phyloP scores from a whole-genome alignment of 2,797 vertebrate genomes.

The Hoplostethus atlanticus region DNA sequence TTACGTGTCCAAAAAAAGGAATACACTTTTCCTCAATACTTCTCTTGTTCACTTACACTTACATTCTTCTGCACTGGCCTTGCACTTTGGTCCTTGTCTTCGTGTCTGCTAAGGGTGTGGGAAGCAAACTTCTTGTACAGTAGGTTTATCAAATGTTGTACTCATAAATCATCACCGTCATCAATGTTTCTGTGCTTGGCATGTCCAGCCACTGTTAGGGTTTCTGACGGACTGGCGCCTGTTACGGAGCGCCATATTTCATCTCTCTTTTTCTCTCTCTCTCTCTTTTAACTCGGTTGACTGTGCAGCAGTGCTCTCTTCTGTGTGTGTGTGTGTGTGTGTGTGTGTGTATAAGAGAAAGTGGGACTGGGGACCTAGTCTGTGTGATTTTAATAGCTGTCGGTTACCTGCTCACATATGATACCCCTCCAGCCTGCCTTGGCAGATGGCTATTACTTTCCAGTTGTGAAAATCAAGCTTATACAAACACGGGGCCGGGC shows the following conservation, averaged over 20 bases:
- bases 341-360: not conserved
- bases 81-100: not conserved
- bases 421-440: constrained; percentile 77
- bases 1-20: not conserved
- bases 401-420: constrained; percentile 83
- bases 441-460: constrained; percentile 86
- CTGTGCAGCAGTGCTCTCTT: constrained; percentile 13
- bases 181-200: constrained; percentile 51
- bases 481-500: constrained; percentile 76
- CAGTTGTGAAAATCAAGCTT: constrained; percentile 87
- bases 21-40: not conserved
- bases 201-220: constrained; percentile 56
- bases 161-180: constrained; percentile 65
- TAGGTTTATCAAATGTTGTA: constrained; percentile 51
- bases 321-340: constrained; percentile 35
- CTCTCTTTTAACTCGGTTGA: constrained; percentile 26
- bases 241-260: constrained; percentile 56
- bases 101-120: not conserved
- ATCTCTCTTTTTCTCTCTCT: constrained; percentile 43
- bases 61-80: not conserved
- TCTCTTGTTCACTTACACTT: not conserved
- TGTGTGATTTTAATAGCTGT: constrained; percentile 81
- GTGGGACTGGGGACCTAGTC: constrained; percentile 52
- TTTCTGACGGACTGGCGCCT: constrained; percentile 65
- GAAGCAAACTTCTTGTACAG: constrained; percentile 22